Conservation (phyloP, 2,797 vertebrate species). For the Poeciliopsis gracilis region DNA sequence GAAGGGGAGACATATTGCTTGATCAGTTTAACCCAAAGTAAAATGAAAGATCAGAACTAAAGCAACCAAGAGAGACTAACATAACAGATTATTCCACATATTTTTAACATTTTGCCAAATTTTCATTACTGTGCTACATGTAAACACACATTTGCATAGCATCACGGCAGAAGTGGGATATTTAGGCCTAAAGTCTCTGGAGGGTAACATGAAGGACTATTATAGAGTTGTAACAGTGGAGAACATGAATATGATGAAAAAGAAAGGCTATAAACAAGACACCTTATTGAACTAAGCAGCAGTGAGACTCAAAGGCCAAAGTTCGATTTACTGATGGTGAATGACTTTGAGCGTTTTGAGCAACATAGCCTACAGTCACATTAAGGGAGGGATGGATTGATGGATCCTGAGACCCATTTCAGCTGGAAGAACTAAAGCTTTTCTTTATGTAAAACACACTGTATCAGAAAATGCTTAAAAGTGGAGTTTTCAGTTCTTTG, state of each 20-base stretch:
- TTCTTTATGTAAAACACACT: not conserved
- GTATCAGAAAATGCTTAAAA: not conserved
- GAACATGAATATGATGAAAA: constrained; percentile 7
- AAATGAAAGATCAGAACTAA: not conserved
- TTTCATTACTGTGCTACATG: not conserved
- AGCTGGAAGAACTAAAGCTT: not conserved
- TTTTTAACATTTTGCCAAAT: not conserved
- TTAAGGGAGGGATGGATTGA: not conserved
- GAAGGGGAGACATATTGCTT: not conserved
- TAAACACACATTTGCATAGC: not conserved
- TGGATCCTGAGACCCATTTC: not conserved
- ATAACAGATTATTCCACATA: not conserved
- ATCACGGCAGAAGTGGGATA: not conserved
- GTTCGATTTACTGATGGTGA: constrained; percentile 3
- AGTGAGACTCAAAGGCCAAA: constrained; percentile 21
- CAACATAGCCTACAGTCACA: not conserved
- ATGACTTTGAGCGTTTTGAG: constrained; percentile 10
- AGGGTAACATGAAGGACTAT: not conserved
- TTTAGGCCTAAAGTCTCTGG: not conserved
- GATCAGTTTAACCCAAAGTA: not conserved
- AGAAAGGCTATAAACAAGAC: constrained; percentile 28
- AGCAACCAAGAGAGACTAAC: not conserved
- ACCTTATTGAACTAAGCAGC: constrained; percentile 10
- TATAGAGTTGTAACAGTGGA: constrained; percentile 6
- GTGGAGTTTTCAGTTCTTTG: constrained; percentile 20